A percentile compares a stretch with the other conserved stretches of the same genome.
These are phyloP conservation scores for Resseliella maxima DNA, from an alignment of 2,888 invertebrate genomes.

Conservation along the genomic window DNA sequence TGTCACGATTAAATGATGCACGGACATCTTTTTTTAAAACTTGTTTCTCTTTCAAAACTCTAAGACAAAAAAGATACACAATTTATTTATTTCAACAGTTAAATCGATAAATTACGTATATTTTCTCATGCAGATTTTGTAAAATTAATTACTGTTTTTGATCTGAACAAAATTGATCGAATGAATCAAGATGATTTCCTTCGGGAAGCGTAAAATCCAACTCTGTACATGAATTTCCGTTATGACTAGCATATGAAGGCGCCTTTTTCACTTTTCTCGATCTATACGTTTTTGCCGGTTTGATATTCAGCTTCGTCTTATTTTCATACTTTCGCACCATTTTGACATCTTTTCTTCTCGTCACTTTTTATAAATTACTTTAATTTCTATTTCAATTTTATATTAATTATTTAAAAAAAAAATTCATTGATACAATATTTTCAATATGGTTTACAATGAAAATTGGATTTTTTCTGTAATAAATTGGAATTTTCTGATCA, in stretches of 20 bases:
- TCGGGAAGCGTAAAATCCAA: not conserved
- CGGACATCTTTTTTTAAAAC: conserved; percentile 20
- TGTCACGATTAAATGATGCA: conserved; percentile 46
- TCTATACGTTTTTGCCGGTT: not conserved
- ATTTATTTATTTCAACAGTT: no score
- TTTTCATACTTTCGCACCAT: conserved; percentile 29
- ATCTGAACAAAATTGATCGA: not conserved
- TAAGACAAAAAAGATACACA: not conserved
- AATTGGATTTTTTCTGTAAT: no score
- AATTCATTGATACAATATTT: no score
- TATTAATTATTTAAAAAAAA: no score
- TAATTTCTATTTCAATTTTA: no score
- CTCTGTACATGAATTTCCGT: not conserved
- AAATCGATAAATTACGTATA: not conserved
- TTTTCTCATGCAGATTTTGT: not conserved
- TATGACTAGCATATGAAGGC: not conserved
- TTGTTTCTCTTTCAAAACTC: not conserved
- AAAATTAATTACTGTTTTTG: not conserved
- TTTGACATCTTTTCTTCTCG: not conserved
- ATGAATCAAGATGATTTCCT: conserved; percentile 53
- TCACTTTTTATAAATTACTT: no score
- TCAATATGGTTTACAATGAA: no score
- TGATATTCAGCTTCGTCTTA: not conserved
- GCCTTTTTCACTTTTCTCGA: not conserved
- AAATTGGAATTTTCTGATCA: no score